Base-by-base conservation (phyloP, 2,113 vertebrate species). In the Oceanodroma tethys region DNA sequence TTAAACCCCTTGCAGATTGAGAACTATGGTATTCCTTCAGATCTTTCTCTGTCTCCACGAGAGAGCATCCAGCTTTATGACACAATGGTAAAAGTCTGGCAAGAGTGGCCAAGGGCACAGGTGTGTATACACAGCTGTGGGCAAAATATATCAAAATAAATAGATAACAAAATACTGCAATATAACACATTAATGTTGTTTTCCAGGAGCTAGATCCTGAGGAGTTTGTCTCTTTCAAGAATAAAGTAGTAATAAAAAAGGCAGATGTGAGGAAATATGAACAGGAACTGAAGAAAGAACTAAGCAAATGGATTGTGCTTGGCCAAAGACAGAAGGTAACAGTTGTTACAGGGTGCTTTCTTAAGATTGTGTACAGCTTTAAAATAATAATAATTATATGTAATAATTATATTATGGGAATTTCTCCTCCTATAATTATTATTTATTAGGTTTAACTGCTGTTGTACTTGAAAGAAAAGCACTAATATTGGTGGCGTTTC, bases 181-280 rank as follows among this genome's bases (percentile, higher is more conserved):
- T 29, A 8, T 62, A 81, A 43, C 50, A 92, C 73, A 36, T 85
- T 42, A 4, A 55, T 50, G 68, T 72, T 94, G 16, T 96, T 97
- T 95, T 84, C 47, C 68, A 98, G 98, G 95, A 97, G 40, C 82
- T 98, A 20, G 96, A 97, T 89, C 98, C 98, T 62, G 98, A 98
- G 52, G 91, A 98, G n/a, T 98, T 97, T 38, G 56, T 76, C 59
- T 87, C 91, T 78, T 97, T 98, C 83, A 98, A 98, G 82, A 91
- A 98, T 88, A 98, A 98, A 94, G 68, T 98, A 73, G 93, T 98
- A 65, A 98, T 98, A 88, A 98, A 95, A 86, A 98, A 98, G 90
- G 8, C 48, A 76, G 98, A 98, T 67, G 95, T 75, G n/a, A 97
- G 93, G 67, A 94, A 96, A 82, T 98, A 98, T 23, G 98, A 98